These are phyloP conservation scores for Oreotrochilus melanogaster DNA, from an alignment of 2,113 vertebrate genomes.

Conservation along the genomic window DNA sequence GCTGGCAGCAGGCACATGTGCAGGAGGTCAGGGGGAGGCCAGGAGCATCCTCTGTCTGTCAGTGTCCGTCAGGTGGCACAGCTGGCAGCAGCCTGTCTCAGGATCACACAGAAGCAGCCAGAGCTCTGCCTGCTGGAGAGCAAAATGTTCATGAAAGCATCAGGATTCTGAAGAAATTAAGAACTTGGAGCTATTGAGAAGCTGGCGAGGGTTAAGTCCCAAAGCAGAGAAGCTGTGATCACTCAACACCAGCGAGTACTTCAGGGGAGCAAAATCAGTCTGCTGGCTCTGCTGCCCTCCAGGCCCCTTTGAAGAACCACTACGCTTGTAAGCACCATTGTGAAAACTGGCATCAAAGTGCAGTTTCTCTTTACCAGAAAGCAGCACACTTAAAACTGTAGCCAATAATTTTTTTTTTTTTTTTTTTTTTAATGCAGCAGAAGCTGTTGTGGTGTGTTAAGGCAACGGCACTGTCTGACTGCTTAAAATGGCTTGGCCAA, in stretches of 20 bases:
- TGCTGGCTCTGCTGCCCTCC: not conserved
- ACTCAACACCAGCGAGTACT: not conserved
- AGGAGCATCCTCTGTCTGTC: not conserved
- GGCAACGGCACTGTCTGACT: not conserved
- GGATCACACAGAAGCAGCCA: not conserved
- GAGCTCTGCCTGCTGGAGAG: not conserved
- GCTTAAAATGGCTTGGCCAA: not conserved
- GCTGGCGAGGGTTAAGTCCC: not conserved
- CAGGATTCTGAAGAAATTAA: not conserved
- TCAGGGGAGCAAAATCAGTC: not conserved
- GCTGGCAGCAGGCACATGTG: not conserved
- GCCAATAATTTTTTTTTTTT: not conserved
- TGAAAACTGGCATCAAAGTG: not conserved
- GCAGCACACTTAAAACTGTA: not conserved
- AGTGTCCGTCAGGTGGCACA: not conserved
- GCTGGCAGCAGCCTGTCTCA: not conserved
- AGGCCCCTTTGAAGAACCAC: not conserved
- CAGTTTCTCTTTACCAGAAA: not conserved
- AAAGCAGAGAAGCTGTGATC: not conserved
- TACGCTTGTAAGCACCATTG: not conserved
- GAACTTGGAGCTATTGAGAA: not conserved
- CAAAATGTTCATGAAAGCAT: not conserved
- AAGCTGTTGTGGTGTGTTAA: not conserved
- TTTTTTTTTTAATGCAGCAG: not conserved
- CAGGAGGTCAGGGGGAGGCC: not conserved